Base-by-base conservation (phyloP, 2,113 vertebrate genomes). In the Solea senegalensis region DNA sequence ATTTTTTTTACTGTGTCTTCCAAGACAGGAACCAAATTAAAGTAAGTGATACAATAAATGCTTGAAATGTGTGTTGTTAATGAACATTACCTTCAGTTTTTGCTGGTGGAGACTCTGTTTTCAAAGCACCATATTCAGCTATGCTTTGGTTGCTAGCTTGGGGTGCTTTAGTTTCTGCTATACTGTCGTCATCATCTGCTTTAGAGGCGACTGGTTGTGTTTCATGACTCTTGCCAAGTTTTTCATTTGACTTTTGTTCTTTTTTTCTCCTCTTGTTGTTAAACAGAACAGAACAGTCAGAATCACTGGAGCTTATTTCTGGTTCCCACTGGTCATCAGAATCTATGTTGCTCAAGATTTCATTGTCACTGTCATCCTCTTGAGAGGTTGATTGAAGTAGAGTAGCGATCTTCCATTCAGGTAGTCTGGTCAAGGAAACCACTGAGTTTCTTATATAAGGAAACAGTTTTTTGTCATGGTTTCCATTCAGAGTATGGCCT, bases 361-460 rank as follows among this genome's bases (percentile, higher is more conserved):
- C 51, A 3, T 57, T 1, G 0, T 63, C 46, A 52, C 5, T 50
- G 9, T 0, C 0, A 4, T 1, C 0, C 14, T 0, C 9, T 26
- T n/a, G n/a, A 45, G 45, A 13, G 0, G 1, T 0, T 9, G 9
- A 5, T 14, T 1, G 7, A 55, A 0, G 0, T 3, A 41, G 3
- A 14, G 26, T n/a, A 0, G 1, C 11, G 3, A 81, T 39, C 56
- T 14, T 0, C 5, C 12, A 1, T 2, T 0, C 3, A 58, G 60
- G 8, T 44, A 88, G 74, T 58, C 56, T 81, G 5, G 10, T 82
- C 60, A 91, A 43, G 15, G 61, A 58, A 48, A 91, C 84, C 3
- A 77, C 59, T 5, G 68, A 46, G 21, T 67, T 2, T 26, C 34
- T 77, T 1, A 6, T 72, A 57, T 1, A 0, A 5, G 2, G 2